These are phyloP conservation scores for Gasterosteus nipponicus DNA, from an alignment of 2,113 vertebrate species.

Conservation along the genomic window DNA sequence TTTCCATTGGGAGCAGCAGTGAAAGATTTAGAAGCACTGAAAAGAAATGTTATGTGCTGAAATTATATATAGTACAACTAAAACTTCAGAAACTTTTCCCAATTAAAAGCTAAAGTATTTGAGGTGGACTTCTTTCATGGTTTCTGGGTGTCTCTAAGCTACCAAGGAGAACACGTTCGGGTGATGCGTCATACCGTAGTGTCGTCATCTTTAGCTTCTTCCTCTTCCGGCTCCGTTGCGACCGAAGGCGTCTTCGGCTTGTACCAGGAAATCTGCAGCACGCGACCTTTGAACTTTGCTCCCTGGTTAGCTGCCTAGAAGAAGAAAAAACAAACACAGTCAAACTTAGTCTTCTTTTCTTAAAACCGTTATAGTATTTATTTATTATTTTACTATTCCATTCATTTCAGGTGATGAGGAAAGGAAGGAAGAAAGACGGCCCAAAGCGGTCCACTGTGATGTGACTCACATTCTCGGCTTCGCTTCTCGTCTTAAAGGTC, in stretches of 20 bases:
- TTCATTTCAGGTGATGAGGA: not conserved
- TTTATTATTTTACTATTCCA: not conserved
- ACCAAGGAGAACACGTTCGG: not conserved
- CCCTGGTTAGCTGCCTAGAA: slow-evolving; percentile 95
- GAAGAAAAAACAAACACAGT: slow-evolving; percentile 1
- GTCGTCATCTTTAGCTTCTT: slow-evolving; percentile 94
- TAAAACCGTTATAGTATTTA: not conserved
- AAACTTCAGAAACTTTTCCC: slow-evolving; percentile 42
- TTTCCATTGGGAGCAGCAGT: slow-evolving; percentile 54
- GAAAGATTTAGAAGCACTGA: slow-evolving; percentile 57
- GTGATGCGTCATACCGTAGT: slow-evolving; percentile 53
- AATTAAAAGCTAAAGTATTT: not conserved
- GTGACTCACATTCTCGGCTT: slow-evolving; percentile 88
- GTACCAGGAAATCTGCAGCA: slow-evolving; percentile 96
- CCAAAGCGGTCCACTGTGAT: not conserved
- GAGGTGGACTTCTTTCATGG: not conserved
- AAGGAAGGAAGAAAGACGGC: not conserved
- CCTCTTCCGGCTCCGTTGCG: slow-evolving; percentile 91
- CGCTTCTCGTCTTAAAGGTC: slow-evolving; percentile 89
- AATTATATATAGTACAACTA: slow-evolving; percentile 35
- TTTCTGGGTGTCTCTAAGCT: not conserved
- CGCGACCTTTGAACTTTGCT: slow-evolving; percentile 94
- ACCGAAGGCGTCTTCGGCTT: slow-evolving; percentile 94
- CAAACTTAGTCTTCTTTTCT: not conserved
- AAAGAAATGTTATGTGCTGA: slow-evolving; percentile 39